Evolutionary conservation across 1,140 invertebrate genomes (phyloP), one percentile per base, ranked within the genome.

Genomic region (Monochamus saltuarius): DNA sequence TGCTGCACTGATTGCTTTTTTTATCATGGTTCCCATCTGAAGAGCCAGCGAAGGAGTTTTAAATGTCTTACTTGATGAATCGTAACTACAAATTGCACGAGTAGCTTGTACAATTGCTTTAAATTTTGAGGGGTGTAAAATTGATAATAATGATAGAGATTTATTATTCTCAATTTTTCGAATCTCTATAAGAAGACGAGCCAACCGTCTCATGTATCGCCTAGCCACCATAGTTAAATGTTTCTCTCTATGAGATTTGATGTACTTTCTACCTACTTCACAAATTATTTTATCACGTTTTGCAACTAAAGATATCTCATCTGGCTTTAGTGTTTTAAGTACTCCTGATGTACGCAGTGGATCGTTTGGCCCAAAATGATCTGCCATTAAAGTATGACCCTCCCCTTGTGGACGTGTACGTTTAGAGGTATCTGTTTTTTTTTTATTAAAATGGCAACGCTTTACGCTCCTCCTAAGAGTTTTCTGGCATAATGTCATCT

Each of bases 281-380:
- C 58, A 69, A 37, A 69, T 68, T 16, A 64, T 58, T 22, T 56
- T 38, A 56, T 69, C 64, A 50, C 47, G 52, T 62, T 64, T 66
- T 10, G 61, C 64, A 36, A 53, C 35, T 13, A 68, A 16, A 40
- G 64, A 68, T 52, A 66, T 45, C 34, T 56, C 56, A 50, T 68
- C 66, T 9, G 66, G 56, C 37, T 52, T 47, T 57, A 68, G 46
- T 34, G 43, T 29, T 9, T 50, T 35, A 9, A 64, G 29, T 45
- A 60, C 9, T 11, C 56, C 61, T n/a, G 11, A 42, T 36, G 34
- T 51, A 17, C 45, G 17, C 11, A 64, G 17, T 35, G 40, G 34
- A 43, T 64, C 57, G 22, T 56, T 64, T 10, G 51, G 51, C 9
- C 51, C 62, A 49, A 64, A 64, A 38, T 42, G 14, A 4, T 19